Evolutionary conservation across 2,888 invertebrate species (phyloP).

Genomic region (Chaetoderma sp.): DNA sequence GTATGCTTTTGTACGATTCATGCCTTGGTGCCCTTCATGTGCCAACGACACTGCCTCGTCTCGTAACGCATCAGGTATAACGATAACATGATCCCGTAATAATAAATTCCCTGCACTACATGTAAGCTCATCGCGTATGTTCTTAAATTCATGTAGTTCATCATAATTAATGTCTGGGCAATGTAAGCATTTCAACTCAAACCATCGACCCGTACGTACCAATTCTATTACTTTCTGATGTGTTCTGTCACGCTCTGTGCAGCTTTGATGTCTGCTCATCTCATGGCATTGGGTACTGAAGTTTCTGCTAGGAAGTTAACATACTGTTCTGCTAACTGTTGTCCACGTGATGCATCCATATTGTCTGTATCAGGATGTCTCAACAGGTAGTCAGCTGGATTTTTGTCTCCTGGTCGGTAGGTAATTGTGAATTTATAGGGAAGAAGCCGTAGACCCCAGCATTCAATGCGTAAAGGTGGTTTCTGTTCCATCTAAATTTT

Average conservation of each 20-base stretch:
- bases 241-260: not conserved
- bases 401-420: slow-evolving; percentile 33
- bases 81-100: not conserved
- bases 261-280: not conserved
- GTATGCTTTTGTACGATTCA: slow-evolving; percentile 34
- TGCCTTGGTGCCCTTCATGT: slow-evolving; percentile 33
- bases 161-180: slow-evolving; percentile 24
- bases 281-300: slow-evolving; percentile 21
- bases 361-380: slow-evolving; percentile 25
- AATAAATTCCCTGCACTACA: not conserved
- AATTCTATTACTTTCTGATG: slow-evolving; percentile 29
- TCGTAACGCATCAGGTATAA: not conserved
- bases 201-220: slow-evolving; percentile 25
- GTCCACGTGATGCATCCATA: not conserved
- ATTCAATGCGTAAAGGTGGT: slow-evolving; percentile 40
- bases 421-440: slow-evolving; percentile 32
- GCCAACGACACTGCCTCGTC: slow-evolving; percentile 17
- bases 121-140: slow-evolving; percentile 29
- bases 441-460: slow-evolving; percentile 38
- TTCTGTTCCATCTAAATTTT: slow-evolving; percentile 24
- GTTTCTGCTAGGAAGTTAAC: slow-evolving; percentile 22
- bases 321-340: slow-evolving; percentile 27
- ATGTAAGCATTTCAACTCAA: slow-evolving; percentile 18
- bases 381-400: slow-evolving; percentile 43
- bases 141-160: slow-evolving; percentile 14